phyloP scores from a whole-genome alignment of 2,888 invertebrate genomes.

The Lypha dubia region DNA sequence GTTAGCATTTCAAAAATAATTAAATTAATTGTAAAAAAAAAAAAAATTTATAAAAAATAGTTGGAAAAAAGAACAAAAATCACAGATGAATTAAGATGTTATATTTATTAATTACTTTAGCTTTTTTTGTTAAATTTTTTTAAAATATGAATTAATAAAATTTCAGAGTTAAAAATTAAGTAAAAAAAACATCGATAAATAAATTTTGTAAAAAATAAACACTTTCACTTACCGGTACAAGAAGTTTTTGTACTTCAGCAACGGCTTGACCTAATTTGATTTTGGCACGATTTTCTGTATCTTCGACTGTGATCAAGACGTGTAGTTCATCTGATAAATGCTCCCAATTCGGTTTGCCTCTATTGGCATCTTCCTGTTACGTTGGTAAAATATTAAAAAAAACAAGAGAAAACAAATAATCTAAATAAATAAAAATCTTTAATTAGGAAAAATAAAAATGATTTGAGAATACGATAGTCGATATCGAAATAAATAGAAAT shows the following conservation, averaged over 20 bases:
- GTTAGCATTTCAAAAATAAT: conserved; percentile 46
- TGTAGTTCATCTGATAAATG: conserved; percentile 99
- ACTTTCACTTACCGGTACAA: conserved; percentile 94
- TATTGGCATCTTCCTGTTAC: conserved; percentile 97
- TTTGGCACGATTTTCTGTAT: conserved; percentile 98
- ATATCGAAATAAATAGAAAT: too few species aligned
- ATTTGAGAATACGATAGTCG: too few species aligned
- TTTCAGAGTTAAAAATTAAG: conserved; percentile 26
- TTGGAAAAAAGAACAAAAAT: conserved; percentile 50
- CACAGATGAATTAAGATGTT: conserved; percentile 45
- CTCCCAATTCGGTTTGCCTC: conserved; percentile 99
- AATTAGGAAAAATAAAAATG: too few species aligned
- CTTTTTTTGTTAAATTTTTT: conserved; percentile 44
- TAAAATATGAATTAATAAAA: conserved; percentile 27
- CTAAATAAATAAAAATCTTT: background rate
- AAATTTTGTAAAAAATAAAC: background rate
- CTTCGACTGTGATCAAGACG: conserved; percentile 99
- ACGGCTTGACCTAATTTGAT: conserved; percentile 97
- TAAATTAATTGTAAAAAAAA: background rate
- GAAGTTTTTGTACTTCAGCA: conserved; percentile 98
- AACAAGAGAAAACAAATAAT: background rate
- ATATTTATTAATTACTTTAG: conserved; percentile 40
- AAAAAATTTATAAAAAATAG: conserved; percentile 3
- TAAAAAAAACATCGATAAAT: background rate
- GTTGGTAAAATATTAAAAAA: conserved; percentile 19